Percentiles rank a stretch among this genome's conserved stretches.
Evolutionary conservation across 2,113 vertebrate genomes (phyloP).

Genomic region (Nerophis ophidion): DNA sequence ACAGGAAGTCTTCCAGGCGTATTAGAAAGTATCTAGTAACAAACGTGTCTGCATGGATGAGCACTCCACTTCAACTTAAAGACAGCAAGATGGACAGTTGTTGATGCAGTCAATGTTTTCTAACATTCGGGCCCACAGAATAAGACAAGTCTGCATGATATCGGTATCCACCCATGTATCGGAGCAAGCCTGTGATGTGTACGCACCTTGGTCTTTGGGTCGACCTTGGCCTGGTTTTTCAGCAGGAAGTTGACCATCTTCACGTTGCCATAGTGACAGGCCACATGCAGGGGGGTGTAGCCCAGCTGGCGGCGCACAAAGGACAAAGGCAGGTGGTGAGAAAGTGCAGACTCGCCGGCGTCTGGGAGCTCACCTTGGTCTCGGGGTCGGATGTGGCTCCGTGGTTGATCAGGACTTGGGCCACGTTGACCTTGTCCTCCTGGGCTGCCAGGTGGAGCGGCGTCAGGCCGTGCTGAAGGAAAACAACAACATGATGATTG

Average conservation of each 20-base stretch:
- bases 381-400: slow-evolving; percentile 82
- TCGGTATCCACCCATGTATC: too few species aligned
- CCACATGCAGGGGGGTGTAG: slow-evolving; percentile 93
- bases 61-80: too few species aligned
- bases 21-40: too few species aligned
- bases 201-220: slow-evolving; percentile 91
- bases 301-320: slow-evolving; percentile 77
- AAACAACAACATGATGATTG: too few species aligned
- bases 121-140: too few species aligned
- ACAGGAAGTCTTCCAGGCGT: too few species aligned
- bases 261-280: slow-evolving; percentile 97
- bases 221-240: slow-evolving; percentile 90
- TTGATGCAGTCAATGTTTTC: too few species aligned
- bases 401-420: slow-evolving; percentile 91
- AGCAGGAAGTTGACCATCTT: slow-evolving; percentile 95
- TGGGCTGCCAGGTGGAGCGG: slow-evolving; percentile 93
- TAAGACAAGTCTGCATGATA: too few species aligned
- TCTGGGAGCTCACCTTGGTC: slow-evolving; percentile 78
- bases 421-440: slow-evolving; percentile 93
- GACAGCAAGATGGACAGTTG: too few species aligned
- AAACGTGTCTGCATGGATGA: too few species aligned
- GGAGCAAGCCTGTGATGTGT: not conserved
- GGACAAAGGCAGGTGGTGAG: too few species aligned
- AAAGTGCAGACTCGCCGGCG: not conserved
- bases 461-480: slow-evolving; percentile 83